Evolutionary conservation across 2,888 invertebrate genomes (phyloP).

Genomic region (Brenthis daphne): DNA sequence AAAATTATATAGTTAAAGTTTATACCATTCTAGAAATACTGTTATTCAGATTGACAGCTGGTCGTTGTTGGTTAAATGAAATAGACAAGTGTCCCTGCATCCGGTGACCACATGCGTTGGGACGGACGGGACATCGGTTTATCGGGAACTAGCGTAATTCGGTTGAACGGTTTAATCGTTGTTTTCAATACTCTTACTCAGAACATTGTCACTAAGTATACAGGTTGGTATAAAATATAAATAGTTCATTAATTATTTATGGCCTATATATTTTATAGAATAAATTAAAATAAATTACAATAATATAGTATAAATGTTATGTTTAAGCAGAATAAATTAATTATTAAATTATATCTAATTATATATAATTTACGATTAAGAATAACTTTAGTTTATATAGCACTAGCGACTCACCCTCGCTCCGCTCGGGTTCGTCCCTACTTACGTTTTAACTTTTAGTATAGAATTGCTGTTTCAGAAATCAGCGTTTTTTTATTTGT

Average conservation of each 20-base stretch:
- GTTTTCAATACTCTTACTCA: slow-evolving; percentile 57
- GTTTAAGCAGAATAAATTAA: no score
- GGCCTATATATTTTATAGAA: background rate
- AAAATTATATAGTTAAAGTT: no score
- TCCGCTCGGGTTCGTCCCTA: no score
- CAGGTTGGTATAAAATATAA: background rate
- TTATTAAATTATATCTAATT: no score
- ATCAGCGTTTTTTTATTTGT: no score
- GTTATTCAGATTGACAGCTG: background rate
- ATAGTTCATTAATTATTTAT: background rate
- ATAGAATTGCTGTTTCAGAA: no score
- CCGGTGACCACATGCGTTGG: slow-evolving; percentile 70
- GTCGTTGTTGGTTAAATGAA: background rate
- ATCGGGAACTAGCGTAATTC: slow-evolving; percentile 66
- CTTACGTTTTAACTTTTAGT: no score
- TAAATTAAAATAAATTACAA: no score
- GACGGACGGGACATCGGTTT: slow-evolving; percentile 60
- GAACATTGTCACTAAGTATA: slow-evolving; percentile 55
- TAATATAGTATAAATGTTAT: no score
- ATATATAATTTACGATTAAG: no score
- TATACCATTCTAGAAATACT: slow-evolving; percentile 1
- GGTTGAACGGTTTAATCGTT: slow-evolving; percentile 54
- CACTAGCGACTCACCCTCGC: no score
- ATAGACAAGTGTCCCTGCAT: slow-evolving; percentile 41
- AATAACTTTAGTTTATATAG: no score